Base-by-base conservation (phyloP, 1,140 invertebrate species). In the Psilanteris sp. region DNA sequence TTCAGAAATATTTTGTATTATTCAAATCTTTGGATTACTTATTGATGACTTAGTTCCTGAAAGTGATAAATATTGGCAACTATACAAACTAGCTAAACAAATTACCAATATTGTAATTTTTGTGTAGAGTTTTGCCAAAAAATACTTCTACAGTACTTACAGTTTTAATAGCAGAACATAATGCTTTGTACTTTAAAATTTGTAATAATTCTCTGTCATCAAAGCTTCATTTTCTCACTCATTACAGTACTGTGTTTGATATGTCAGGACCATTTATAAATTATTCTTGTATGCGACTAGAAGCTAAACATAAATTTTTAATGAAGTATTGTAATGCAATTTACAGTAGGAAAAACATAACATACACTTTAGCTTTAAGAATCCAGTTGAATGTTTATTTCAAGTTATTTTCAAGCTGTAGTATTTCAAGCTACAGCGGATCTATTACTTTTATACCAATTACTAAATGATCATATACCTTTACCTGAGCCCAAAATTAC, bases 1-100 rank as follows among this genome's bases (percentile, higher is more conserved):
- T 10, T 32, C 75, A 5, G 75, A 84, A 79, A 81, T 79, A 74
- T 41, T 75, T 34, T 55, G 57, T 6, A 77, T 83, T 20, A 20
- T 77, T 10, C 46, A 48, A 14, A 72, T 79, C 55, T 79, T 82
- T 31, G 50, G 64, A 7, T 8, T 82, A 16, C 48, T 81, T 2
- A 43, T 83, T 16, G 80, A 77, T 5, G 70, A 78, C 59, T 62
- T 79, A 14, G 46, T 84, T 8, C 70, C 67, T 2, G 15, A 62
- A 26, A 48, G 71, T 20, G 68, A 83, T 48, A 36, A 72, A 7
- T 61, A 67, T 13, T 83, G 79, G 79, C 11, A 68, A 2, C 71
- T 84, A 16, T 67, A 74, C 16, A 31, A 62, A 18, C 20, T 43
- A 7, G 41, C 43, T n/a, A 66, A 55, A 13, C 20, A 54, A 24